Percentiles rank a stretch among this genome's conserved stretches.
phyloP scores from a whole-genome alignment of 2,888 invertebrate genomes.

The Xylota sylvarum region DNA sequence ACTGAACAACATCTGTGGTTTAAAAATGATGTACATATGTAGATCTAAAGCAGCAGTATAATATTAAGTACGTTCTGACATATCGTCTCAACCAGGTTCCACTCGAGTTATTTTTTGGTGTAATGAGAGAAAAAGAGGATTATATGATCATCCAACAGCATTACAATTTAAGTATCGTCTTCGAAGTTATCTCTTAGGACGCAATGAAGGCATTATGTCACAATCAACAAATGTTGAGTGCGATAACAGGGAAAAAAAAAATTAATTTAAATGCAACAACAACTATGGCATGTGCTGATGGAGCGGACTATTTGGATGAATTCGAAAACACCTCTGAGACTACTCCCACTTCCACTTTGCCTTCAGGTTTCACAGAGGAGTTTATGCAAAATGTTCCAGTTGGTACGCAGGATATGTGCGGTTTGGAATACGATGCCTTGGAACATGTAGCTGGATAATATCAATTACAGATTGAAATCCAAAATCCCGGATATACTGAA shows the following conservation, averaged over 20 bases:
- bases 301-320: slow-evolving; percentile 1
- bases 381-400: neutral
- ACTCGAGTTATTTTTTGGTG: slow-evolving; percentile 47
- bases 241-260: neutral
- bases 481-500: neutral
- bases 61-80: slow-evolving; percentile 76
- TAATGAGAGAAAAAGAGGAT: slow-evolving; percentile 41
- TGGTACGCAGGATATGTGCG: neutral
- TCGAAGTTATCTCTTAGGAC: neutral
- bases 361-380: neutral
- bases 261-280: neutral
- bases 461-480: neutral
- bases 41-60: too few species aligned
- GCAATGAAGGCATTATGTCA: slow-evolving; percentile 2
- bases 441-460: neutral
- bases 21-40: slow-evolving; percentile 60
- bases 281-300: neutral
- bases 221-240: slow-evolving; percentile 3
- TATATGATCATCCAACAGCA: slow-evolving; percentile 39
- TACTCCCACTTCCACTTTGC: neutral
- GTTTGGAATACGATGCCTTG: neutral
- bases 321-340: neutral
- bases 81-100: slow-evolving; percentile 77
- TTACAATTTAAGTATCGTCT: slow-evolving; percentile 50
- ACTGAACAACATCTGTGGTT: slow-evolving; percentile 72